Percentiles rank a stretch among this genome's conserved stretches.
Conservation (phyloP, 2,797 vertebrate species). For the Capromys pilorides region DNA sequence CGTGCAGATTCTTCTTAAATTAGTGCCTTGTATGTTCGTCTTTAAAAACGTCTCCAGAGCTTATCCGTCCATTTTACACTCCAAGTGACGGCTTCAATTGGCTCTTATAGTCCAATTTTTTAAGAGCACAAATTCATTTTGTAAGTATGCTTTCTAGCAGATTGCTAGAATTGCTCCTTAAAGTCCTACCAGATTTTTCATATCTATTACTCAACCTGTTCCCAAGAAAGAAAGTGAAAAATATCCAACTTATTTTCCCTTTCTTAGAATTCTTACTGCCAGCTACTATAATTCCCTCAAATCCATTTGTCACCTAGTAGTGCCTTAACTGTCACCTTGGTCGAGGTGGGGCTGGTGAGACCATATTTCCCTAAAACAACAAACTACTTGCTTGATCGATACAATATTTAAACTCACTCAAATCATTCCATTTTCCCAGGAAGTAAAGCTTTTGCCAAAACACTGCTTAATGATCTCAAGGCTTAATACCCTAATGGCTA, state of each 20-base stretch:
- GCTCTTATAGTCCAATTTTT: background rate
- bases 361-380: background rate
- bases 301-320: background rate
- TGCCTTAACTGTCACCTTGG: background rate
- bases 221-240: slow-evolving; percentile 6
- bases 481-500: background rate
- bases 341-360: background rate
- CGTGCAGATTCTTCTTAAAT: background rate
- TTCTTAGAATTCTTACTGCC: background rate
- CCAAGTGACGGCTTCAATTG: background rate
- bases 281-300: background rate
- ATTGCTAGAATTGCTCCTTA: slow-evolving; percentile 10
- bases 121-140: slow-evolving; percentile 11
- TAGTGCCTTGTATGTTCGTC: background rate
- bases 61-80: background rate
- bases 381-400: background rate
- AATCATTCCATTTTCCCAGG: slow-evolving; percentile 26
- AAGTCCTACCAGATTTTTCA: background rate
- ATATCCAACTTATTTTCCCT: background rate
- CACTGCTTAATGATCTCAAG: background rate
- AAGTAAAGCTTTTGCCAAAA: background rate
- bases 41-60: slow-evolving; percentile 42
- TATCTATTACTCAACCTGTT: background rate
- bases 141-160: slow-evolving; percentile 24
- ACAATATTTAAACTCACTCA: slow-evolving; percentile 14